These are phyloP conservation scores for Lepidothrix coronata DNA, from an alignment of 2,113 vertebrate species.

Conservation along the genomic window DNA sequence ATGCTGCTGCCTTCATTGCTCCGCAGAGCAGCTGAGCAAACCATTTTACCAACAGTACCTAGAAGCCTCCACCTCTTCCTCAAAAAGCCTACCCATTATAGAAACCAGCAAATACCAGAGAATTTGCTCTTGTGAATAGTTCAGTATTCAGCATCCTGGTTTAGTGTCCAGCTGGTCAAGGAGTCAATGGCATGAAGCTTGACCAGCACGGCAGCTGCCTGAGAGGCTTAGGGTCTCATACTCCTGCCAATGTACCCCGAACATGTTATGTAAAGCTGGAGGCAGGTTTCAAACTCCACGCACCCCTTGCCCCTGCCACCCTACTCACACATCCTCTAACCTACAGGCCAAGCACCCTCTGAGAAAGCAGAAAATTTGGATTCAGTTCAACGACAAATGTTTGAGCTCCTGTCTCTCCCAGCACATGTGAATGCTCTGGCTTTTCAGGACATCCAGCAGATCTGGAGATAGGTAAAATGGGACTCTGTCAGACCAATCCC, in stretches of 20 bases:
- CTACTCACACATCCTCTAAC: background rate
- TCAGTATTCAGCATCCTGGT: background rate
- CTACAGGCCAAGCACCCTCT: background rate
- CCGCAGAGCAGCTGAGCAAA: background rate
- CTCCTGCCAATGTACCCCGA: background rate
- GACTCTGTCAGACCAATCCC: background rate
- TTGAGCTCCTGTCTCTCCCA: background rate
- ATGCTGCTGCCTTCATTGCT: background rate
- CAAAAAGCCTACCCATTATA: background rate
- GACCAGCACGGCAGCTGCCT: background rate
- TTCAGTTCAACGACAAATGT: background rate
- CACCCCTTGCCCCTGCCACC: background rate
- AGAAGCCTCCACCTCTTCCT: background rate
- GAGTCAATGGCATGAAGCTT: accelerated
- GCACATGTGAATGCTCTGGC: background rate
- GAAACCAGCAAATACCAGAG: background rate
- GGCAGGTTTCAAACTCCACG: background rate
- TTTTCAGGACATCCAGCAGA: background rate
- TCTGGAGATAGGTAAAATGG: background rate
- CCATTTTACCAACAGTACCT: background rate
- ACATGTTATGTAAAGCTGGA: background rate
- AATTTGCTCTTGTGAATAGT: background rate
- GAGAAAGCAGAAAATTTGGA: background rate
- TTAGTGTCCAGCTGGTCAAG: background rate
- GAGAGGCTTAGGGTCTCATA: background rate